A percentile compares a stretch with the other conserved stretches of the same genome.
phyloP scores from a whole-genome alignment of 2,797 vertebrate species.

The Poliocrania exsul region DNA sequence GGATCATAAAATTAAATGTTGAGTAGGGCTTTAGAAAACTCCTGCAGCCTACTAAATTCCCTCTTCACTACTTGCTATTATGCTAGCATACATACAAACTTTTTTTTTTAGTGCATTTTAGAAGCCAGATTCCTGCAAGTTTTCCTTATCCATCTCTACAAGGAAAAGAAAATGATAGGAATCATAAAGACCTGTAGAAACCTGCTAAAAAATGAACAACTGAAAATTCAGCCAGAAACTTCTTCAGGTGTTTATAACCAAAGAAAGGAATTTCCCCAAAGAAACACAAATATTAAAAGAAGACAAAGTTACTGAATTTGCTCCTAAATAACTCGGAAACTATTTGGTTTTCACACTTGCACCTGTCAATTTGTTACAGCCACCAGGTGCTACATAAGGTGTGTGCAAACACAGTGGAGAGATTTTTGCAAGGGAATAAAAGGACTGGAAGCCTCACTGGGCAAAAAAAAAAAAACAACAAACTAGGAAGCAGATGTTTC shows the following conservation, averaged over 20 bases:
- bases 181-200: not conserved
- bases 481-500: not conserved
- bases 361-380: not conserved
- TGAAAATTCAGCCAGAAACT: not conserved
- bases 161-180: not conserved
- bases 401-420: not conserved
- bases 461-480: fast-evolving
- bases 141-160: not conserved
- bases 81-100: not conserved
- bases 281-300: not conserved
- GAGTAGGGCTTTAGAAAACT: constrained; percentile 62
- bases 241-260: not conserved
- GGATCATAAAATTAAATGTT: constrained; percentile 68
- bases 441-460: not conserved
- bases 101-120: not conserved
- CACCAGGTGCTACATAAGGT: not conserved
- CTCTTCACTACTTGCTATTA: constrained; percentile 21
- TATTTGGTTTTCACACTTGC: not conserved
- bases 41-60: constrained; percentile 54
- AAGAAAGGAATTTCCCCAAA: not conserved
- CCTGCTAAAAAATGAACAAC: not conserved
- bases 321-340: not conserved
- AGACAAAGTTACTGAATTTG: not conserved
- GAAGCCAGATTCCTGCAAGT: not conserved
- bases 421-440: not conserved